Conservation (phyloP, 2,888 invertebrate species). For the Tenthredo mesomela region DNA sequence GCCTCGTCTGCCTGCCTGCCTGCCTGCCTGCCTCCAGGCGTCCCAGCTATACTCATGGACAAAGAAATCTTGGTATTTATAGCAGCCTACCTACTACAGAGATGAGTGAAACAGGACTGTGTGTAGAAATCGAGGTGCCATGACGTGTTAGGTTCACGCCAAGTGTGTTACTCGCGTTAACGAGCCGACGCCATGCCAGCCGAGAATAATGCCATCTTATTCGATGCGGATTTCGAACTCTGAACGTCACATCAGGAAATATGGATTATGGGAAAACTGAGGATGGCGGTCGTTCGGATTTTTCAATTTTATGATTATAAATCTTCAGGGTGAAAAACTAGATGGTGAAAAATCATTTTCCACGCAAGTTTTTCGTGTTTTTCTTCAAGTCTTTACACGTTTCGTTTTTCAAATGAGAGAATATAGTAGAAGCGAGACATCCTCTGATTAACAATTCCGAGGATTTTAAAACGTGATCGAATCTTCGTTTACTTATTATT, state of each 20-base stretch:
- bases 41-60: slow-evolving; percentile 10
- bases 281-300: neutral
- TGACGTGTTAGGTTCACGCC: neutral
- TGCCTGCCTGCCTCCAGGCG: neutral
- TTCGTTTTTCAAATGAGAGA: no score
- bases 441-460: neutral
- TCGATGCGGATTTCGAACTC: neutral
- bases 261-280: neutral
- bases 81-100: slow-evolving; percentile 4
- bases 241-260: neutral
- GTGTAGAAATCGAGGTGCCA: neutral
- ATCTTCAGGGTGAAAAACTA: neutral
- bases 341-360: neutral
- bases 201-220: neutral
- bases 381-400: neutral
- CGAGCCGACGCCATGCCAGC: neutral
- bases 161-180: slow-evolving; percentile 33
- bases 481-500: no score
- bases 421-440: neutral
- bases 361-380: neutral
- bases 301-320: neutral
- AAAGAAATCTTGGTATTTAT: slow-evolving; percentile 42
- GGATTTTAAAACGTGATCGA: neutral
- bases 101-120: slow-evolving; percentile 12
- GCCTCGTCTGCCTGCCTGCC: neutral